These are phyloP conservation scores for Bellardia pandia DNA, from an alignment of 2,888 invertebrate genomes.

Conservation along the genomic window DNA sequence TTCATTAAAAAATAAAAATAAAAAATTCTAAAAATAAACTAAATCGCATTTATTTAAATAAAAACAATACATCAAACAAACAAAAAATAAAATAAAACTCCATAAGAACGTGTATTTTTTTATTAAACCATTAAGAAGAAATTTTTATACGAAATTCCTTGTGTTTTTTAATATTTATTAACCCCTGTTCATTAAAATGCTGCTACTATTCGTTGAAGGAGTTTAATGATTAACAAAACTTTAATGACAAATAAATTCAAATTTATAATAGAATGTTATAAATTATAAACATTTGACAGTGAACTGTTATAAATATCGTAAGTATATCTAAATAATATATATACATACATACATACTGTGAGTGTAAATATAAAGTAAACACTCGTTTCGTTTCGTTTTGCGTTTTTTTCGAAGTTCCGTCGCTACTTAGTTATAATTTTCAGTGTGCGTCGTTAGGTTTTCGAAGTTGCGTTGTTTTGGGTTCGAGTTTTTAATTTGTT, in stretches of 20 bases:
- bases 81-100: too few relatives aligned
- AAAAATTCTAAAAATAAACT: conserved; percentile 6
- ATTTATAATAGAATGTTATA: conserved; percentile 29
- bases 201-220: not conserved
- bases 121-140: not conserved
- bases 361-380: too few relatives aligned
- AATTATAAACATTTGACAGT: not conserved
- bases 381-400: too few relatives aligned
- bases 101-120: conserved; percentile 23
- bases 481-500: too few relatives aligned
- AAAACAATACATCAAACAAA: not conserved
- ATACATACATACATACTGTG: too few relatives aligned
- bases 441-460: too few relatives aligned
- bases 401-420: too few relatives aligned
- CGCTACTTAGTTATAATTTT: too few relatives aligned
- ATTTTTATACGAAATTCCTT: not conserved
- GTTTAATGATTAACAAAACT: not conserved
- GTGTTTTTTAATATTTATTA: conserved; percentile 4
- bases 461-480: too few relatives aligned
- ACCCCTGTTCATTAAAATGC: conserved; percentile 24
- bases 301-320: not conserved
- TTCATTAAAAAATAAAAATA: not conserved
- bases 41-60: conserved; percentile 38
- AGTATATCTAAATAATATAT: too few relatives aligned
- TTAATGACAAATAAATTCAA: conserved; percentile 26